Evolutionary conservation across 1,140 invertebrate species (phyloP).

Genomic region (Drosophila takahashii): DNA sequence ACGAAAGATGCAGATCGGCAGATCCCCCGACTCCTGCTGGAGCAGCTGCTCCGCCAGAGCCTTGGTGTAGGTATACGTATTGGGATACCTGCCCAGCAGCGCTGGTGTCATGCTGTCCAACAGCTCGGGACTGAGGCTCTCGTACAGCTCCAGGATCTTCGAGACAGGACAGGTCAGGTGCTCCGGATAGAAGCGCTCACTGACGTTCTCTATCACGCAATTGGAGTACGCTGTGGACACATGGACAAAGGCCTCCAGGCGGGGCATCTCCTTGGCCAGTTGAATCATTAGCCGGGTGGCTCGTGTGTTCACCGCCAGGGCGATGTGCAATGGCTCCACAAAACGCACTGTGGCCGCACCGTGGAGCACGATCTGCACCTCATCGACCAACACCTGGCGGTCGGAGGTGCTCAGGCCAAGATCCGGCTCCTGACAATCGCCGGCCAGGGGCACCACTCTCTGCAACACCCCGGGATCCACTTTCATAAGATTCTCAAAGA

Average conservation of each 20-base stretch:
- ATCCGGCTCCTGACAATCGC: slow-evolving; percentile 87
- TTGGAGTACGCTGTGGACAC: slow-evolving; percentile 91
- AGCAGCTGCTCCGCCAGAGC: slow-evolving; percentile 91
- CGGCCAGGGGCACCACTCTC: slow-evolving; percentile 85
- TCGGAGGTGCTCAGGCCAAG: slow-evolving; percentile 89
- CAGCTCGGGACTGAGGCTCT: slow-evolving; percentile 86
- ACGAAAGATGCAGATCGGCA: slow-evolving; percentile 90
- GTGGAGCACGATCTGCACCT: slow-evolving; percentile 91
- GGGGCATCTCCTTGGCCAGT: slow-evolving; percentile 87
- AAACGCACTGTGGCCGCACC: slow-evolving; percentile 93
- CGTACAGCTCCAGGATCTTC: slow-evolving; percentile 86
- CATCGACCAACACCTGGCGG: slow-evolving; percentile 38
- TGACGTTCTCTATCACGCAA: slow-evolving; percentile 87
- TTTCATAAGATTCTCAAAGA: slow-evolving; percentile 44
- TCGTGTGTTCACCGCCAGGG: slow-evolving; percentile 87
- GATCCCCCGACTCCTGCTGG: slow-evolving; percentile 86
- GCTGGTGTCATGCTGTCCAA: slow-evolving; percentile 89
- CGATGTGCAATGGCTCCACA: slow-evolving; percentile 90
- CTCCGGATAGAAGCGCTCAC: slow-evolving; percentile 90
- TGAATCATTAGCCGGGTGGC: slow-evolving; percentile 86
- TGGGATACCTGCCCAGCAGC: slow-evolving; percentile 90
- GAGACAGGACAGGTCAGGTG: slow-evolving; percentile 87
- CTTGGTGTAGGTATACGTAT: slow-evolving; percentile 94
- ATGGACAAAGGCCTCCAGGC: slow-evolving; percentile 89
- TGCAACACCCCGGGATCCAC: slow-evolving; percentile 22